These are phyloP conservation scores for Eremobia ochroleuca DNA, from an alignment of 2,888 invertebrate genomes.

Conservation along the genomic window DNA sequence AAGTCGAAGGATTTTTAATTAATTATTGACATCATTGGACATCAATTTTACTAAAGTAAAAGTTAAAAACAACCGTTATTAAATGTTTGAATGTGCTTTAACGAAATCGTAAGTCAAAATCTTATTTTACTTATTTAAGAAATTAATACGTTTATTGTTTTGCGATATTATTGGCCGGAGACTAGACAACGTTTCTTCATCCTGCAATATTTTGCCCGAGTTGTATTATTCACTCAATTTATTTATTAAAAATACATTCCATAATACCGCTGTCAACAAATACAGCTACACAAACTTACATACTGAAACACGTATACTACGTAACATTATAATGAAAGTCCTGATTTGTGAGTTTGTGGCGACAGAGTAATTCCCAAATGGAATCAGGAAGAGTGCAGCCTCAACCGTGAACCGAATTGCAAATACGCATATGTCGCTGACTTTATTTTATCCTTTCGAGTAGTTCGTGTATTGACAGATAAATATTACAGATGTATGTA, in stretches of 20 bases:
- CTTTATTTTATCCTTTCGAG: slow-evolving; percentile 80
- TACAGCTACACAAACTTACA: background rate
- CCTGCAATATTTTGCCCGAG: background rate
- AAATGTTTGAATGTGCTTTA: background rate
- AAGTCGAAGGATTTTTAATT: background rate
- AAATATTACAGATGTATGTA: slow-evolving; percentile 55
- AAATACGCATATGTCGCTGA: slow-evolving; percentile 87
- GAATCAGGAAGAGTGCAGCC: slow-evolving; percentile 90
- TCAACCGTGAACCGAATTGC: slow-evolving; percentile 86
- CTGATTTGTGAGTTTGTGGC: slow-evolving; percentile 89
- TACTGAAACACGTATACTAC: slow-evolving; percentile 45
- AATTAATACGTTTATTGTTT: too few relatives aligned
- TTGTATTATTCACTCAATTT: background rate
- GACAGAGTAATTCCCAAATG: slow-evolving; percentile 90
- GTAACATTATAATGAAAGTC: slow-evolving; percentile 84
- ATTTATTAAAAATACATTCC: background rate
- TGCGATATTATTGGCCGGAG: background rate
- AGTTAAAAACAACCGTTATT: too few relatives aligned
- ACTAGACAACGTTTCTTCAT: background rate
- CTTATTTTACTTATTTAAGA: too few relatives aligned
- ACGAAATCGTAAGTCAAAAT: background rate
- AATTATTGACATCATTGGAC: background rate
- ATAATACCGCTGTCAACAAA: background rate
- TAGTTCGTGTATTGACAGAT: slow-evolving; percentile 63
- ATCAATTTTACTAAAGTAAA: background rate